Evolutionary conservation across 2,888 invertebrate species (phyloP).

Genomic region (Caenorhabditis sinica): DNA sequence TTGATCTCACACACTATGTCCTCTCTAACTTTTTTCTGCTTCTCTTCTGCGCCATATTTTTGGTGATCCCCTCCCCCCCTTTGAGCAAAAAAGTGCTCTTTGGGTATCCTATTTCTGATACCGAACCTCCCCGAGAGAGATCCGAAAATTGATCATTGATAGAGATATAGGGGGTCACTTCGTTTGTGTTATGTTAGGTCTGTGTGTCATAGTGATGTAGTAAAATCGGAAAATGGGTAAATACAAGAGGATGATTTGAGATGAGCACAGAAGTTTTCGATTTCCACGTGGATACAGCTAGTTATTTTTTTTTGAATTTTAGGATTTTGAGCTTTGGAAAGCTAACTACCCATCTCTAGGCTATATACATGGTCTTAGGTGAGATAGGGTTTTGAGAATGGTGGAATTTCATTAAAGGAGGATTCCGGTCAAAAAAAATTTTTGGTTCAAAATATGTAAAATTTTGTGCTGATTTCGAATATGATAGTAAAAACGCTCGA

Average conservation of each 20-base stretch:
- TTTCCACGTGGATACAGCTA: slow-evolving; percentile 7
- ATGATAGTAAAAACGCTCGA: no score
- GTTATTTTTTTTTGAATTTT: no score
- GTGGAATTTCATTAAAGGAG: no score
- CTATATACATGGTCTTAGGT: no score
- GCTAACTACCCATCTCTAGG: no score
- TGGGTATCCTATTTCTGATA: slow-evolving; percentile 23
- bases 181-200: background rate
- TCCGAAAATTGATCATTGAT: slow-evolving; percentile 8
- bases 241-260: background rate
- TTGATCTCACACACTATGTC: slow-evolving; percentile 1
- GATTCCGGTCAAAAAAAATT: no score
- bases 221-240: background rate
- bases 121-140: background rate
- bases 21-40: background rate
- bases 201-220: slow-evolving; percentile 5
- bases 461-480: no score
- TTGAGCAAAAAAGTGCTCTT: slow-evolving; percentile 4
- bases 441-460: no score
- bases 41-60: background rate
- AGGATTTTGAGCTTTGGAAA: no score
- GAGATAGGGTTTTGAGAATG: no score
- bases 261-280: background rate
- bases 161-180: slow-evolving; percentile 8
- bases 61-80: background rate